Base-by-base conservation (phyloP, 2,113 vertebrate species). In the Hippocampus abdominalis region DNA sequence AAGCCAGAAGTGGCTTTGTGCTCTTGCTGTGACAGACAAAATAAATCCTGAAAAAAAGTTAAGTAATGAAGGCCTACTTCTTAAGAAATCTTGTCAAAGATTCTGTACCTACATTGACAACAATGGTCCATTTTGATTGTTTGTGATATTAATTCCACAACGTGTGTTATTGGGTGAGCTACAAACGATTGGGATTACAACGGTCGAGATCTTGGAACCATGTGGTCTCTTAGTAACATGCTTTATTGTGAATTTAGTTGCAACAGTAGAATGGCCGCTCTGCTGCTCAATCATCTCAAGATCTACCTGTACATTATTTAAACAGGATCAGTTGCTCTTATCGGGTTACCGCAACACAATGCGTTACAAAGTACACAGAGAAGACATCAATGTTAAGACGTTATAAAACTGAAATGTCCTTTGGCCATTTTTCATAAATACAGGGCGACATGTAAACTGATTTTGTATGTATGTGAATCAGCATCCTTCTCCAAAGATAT, bases 301-400 rank as follows among this genome's bases (percentile, higher is more conserved):
- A 39, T 44, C 32, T 7, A 5, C 32, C 5, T 36, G 80, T 91
- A 11, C 89, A 90, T 91, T 80, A 91, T 91, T 72, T 68, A 88
- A 20, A 25, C 27, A 53, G 82, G 77, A 76, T 88, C 81, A 64
- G 56, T 73, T 70, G 53, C 79, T 69, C 36, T 51, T n/a, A 69
- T 79, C 25, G 8, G 48, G 74, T 87, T 73, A 78, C 88, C 57
- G 20, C 64, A 48, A 79, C 51, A 59, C 12, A 13, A 1, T 4
- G 49, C 66, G 42, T 66, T 27, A 16, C 29, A 59, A 16, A 40
- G 36, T 16, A 29, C 53, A 74, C 61, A 66, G 29, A 62, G 23
- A 56, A 40, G 25, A 23, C 39, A 27, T 42, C 10, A 23, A 2
- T 59, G 29, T 6, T 39, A 27, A 42, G 15, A 64, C 8, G 36